phyloP scores from a whole-genome alignment of 2,797 vertebrate species.

The Oreortyx pictus region DNA sequence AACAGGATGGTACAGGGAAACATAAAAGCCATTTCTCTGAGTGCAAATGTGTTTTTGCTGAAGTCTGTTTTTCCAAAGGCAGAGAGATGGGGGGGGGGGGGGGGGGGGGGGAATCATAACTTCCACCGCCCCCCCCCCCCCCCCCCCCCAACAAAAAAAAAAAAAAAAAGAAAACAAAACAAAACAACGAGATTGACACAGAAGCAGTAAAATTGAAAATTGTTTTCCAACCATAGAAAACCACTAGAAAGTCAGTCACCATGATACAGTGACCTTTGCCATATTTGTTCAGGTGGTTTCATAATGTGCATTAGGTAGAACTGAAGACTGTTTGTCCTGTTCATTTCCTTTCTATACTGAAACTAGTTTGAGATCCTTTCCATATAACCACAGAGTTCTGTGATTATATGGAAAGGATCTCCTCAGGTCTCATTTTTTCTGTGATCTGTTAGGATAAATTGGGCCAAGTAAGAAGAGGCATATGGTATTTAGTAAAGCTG shows the following conservation, averaged over 20 bases:
- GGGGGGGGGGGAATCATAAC: background rate
- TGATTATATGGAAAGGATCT: background rate
- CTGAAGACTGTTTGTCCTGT: background rate
- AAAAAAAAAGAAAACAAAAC: background rate
- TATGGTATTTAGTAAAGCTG: background rate
- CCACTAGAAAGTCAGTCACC: background rate
- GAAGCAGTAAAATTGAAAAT: background rate
- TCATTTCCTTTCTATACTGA: background rate
- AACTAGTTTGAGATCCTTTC: background rate
- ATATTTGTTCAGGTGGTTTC: background rate
- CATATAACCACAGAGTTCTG: background rate
- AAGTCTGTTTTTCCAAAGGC: slow-evolving; percentile 35
- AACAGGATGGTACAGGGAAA: background rate
- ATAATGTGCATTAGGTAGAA: background rate
- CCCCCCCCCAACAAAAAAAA: too few relatives aligned
- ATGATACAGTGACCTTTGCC: background rate
- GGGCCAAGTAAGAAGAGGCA: background rate
- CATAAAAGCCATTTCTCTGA: background rate
- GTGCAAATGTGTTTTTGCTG: slow-evolving; percentile 37
- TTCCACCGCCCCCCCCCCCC: too few relatives aligned
- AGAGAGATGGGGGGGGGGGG: too few relatives aligned
- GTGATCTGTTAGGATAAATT: background rate
- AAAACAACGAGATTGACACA: background rate
- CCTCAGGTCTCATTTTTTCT: background rate
- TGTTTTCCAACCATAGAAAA: background rate